Percentiles rank a stretch among this genome's conserved stretches.
Conservation (phyloP, 2,888 invertebrate genomes). For the Penaeus monodon region DNA sequence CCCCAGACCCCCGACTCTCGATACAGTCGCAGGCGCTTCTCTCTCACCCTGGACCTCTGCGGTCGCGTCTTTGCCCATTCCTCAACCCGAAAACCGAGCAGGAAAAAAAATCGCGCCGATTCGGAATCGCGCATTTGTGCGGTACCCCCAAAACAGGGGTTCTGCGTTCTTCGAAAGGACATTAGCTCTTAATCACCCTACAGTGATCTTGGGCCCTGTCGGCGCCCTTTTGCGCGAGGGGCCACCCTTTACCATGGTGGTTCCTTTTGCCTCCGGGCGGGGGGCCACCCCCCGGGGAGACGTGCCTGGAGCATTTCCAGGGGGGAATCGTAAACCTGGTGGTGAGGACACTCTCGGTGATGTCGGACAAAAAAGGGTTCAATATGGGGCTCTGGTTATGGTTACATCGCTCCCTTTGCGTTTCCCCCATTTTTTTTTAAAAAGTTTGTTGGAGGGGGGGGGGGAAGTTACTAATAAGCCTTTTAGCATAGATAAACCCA, state of each 20-base stretch:
- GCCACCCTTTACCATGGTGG: constrained; percentile 77
- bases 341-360: constrained; percentile 20
- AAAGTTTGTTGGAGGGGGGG: background rate
- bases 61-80: no score
- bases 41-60: no score
- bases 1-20: no score
- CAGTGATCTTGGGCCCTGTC: constrained; percentile 79
- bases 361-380: constrained; percentile 46
- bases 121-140: no score
- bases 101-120: no score
- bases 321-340: constrained; percentile 23
- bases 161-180: constrained; percentile 72
- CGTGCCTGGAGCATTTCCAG: constrained; percentile 39
- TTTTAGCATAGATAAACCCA: background rate
- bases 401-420: background rate
- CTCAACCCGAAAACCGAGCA: no score
- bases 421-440: constrained; percentile 12
- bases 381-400: constrained; percentile 43
- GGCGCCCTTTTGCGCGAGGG: constrained; percentile 79
- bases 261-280: constrained; percentile 69
- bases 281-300: constrained; percentile 34
- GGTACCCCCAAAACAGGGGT: background rate
- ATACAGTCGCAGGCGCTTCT: no score
- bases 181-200: constrained; percentile 76
- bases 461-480: background rate